Percentiles rank a stretch among this genome's conserved stretches.
Conservation (phyloP, 2,797 vertebrate species). For the Scleropages formosus region DNA sequence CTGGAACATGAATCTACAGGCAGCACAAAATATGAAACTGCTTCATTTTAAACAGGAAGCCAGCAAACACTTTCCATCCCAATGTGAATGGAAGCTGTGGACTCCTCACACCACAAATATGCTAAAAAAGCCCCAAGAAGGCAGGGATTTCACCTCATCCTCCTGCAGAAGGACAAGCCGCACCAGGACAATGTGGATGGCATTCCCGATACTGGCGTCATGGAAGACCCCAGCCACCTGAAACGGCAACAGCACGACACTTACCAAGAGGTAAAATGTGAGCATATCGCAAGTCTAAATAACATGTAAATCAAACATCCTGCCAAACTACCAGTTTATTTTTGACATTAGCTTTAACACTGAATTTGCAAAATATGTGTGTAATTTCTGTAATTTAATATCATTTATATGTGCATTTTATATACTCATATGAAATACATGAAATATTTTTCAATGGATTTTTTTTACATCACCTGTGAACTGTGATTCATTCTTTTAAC, state of each 20-base stretch:
- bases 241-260: not conserved
- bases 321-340: not conserved
- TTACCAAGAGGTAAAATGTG: not conserved
- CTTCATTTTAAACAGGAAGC: not conserved
- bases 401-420: too few species aligned
- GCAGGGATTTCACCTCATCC: conserved; percentile 79
- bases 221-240: conserved; percentile 94
- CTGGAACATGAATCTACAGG: too few species aligned
- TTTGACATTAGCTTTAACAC: too few species aligned
- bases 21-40: not conserved
- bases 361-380: too few species aligned
- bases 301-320: not conserved
- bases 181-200: conserved; percentile 90
- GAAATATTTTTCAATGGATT: too few species aligned
- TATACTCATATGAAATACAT: too few species aligned
- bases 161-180: conserved; percentile 91
- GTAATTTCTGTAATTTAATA: too few species aligned
- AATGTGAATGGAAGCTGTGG: not conserved
- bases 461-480: too few species aligned
- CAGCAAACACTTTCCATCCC: not conserved
- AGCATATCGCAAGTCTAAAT: not conserved
- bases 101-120: not conserved
- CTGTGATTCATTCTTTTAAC: too few species aligned
- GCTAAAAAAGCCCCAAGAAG: not conserved
- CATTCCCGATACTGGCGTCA: conserved; percentile 93